phyloP scores from a whole-genome alignment of 2,797 vertebrate genomes.

The Meda fulgida region DNA sequence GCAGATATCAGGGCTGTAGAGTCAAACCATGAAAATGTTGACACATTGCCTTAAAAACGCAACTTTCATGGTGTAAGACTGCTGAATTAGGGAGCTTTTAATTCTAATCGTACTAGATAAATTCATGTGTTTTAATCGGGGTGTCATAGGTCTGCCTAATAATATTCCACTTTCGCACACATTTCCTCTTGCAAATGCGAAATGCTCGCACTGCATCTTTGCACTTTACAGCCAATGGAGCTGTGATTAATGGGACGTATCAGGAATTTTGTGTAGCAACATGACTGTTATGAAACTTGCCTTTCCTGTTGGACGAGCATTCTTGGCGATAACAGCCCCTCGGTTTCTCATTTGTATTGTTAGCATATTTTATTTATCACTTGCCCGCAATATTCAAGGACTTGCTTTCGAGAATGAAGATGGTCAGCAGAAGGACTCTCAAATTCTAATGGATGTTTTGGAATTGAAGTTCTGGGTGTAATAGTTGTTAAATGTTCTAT shows the following conservation, averaged over 20 bases:
- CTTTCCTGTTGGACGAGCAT: constrained; percentile 10
- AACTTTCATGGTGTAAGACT: neutral
- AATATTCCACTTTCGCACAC: neutral
- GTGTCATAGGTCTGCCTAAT: neutral
- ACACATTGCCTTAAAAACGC: no score
- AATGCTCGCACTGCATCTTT: neutral
- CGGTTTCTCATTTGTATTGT: neutral
- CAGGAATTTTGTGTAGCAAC: constrained; percentile 15
- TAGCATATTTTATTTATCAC: constrained; percentile 3
- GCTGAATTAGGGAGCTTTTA: neutral
- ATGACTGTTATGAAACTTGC: constrained; percentile 2
- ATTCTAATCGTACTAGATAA: neutral
- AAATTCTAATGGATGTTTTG: neutral
- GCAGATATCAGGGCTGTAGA: neutral
- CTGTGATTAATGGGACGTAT: constrained; percentile 2
- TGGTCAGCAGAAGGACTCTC: neutral
- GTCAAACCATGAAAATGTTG: neutral
- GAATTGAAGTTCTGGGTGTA: neutral
- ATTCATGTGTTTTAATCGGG: neutral
- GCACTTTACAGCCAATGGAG: neutral
- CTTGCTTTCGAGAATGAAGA: neutral
- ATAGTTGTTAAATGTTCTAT: neutral
- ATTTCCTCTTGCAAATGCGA: neutral
- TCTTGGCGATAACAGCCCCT: neutral
- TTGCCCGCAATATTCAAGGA: neutral